These are phyloP conservation scores for Desmophyllum pertusum DNA, from an alignment of 92 coral and sea anemone species.

Conservation along the genomic window DNA sequence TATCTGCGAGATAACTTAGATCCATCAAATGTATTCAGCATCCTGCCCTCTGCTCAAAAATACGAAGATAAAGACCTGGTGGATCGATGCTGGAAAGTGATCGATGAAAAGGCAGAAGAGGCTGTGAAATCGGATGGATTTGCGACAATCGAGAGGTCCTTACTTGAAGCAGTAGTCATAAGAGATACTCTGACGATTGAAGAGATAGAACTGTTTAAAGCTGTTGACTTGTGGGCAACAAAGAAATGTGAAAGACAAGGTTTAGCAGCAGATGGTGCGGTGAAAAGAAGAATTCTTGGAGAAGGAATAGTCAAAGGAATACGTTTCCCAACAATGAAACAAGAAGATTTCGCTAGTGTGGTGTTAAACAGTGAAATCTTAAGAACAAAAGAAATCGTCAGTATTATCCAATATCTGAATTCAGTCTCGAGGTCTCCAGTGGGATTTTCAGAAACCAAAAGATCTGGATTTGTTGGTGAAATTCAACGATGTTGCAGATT, in stretches of 20 bases:
- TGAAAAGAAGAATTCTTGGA: constrained; percentile 21
- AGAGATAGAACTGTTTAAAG: constrained; percentile 53
- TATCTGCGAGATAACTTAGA: too few relatives aligned
- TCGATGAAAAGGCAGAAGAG: too few relatives aligned
- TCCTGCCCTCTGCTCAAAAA: too few relatives aligned
- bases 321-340: constrained; percentile 28
- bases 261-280: constrained; percentile 11
- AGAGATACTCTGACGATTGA: constrained; percentile 15
- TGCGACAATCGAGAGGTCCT: too few relatives aligned
- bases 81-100: too few relatives aligned
- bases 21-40: too few relatives aligned
- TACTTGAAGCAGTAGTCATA: background rate
- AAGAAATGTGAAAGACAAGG: constrained; percentile 53
- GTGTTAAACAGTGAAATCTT: constrained; percentile 1
- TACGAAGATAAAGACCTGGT: too few relatives aligned
- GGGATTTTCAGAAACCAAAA: background rate
- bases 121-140: too few relatives aligned
- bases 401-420: background rate
- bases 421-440: background rate
- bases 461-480: background rate
- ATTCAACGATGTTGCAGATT: constrained; percentile 3
- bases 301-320: constrained; percentile 15
- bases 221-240: constrained; percentile 65
- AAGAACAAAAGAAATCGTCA: background rate
- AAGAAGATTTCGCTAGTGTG: background rate